Percentiles rank a stretch among this genome's conserved stretches.
Evolutionary conservation across 2,797 vertebrate species (phyloP).

Genomic region (Peromyscus attwateri): DNA sequence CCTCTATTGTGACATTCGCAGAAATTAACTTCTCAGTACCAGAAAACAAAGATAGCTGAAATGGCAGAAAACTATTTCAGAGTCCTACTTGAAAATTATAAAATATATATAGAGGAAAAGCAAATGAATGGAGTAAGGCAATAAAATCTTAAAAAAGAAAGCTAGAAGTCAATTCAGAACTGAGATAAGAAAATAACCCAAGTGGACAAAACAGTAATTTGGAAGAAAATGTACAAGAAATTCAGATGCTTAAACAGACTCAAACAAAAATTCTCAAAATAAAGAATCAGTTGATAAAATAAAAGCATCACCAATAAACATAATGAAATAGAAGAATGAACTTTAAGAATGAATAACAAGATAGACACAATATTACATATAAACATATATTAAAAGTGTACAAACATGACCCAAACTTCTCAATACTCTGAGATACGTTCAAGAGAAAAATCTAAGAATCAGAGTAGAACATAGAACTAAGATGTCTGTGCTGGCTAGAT

Average conservation of each 20-base stretch:
- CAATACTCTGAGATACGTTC: background rate
- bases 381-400: background rate
- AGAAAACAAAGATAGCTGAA: background rate
- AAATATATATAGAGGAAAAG: background rate
- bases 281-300: background rate
- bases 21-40: background rate
- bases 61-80: background rate
- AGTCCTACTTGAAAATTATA: background rate
- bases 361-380: background rate
- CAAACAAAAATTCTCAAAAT: background rate
- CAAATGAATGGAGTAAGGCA: background rate
- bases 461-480: background rate
- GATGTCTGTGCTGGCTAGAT: too few species aligned
- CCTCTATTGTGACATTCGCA: background rate
- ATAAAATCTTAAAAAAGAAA: background rate
- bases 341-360: background rate
- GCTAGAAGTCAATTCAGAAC: background rate
- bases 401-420: background rate
- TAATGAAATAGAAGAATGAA: background rate
- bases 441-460: background rate
- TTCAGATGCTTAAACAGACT: too few species aligned
- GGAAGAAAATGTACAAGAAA: background rate
- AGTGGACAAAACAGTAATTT: background rate
- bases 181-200: too few species aligned
- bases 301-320: background rate